Base-by-base conservation (phyloP, 2,888 invertebrate genomes). In the Helicoverpa assulta region DNA sequence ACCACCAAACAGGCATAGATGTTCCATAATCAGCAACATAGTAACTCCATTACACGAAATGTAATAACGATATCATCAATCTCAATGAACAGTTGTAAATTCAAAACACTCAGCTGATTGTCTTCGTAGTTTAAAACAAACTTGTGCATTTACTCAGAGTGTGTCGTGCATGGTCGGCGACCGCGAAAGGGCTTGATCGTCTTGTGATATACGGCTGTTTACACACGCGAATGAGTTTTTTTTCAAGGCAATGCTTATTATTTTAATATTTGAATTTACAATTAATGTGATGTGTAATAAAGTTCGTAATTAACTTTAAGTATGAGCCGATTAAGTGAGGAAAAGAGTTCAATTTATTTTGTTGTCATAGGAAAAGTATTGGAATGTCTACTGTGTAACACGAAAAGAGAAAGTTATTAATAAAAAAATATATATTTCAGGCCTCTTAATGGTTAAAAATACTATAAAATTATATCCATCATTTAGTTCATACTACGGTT, bases 31-130 rank as follows among this genome's bases (percentile, higher is more conserved):
- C 33, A 79, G 33, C 6, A 7, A 76, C 71, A 76, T 18, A 37
- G 52, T 58, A 66, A 68, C 52, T 77, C 81, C 71, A 83, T 83
- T 69, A 78, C 59, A 70, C 16, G n/a, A 58, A 77, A 85, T 19
- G 8, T 51, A 79, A 85, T 89, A 82, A 80, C 58, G 83, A 75
- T 67, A 33, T 76, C 85, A 91, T 91, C 85, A 88, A 91, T 91
- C 88, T 88, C 79, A 83, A 88, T 91, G 87, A 76, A 86, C 75
- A 85, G 81, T 83, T 78, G 58, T 74, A 85, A 87, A 86, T 87
- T 85, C 71, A 80, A 82, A 84, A 85, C 85, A 83, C 85, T 85
- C 76, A 77, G 75, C 66, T 84, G 82, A 85, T 85, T 85, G 84
- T 82, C 79, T 83, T 78, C 67, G 40, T 12, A 40, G 12, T 40